Evolutionary conservation across 2,797 vertebrate genomes (phyloP).

Genomic region (Pipistrellus pygmaeus): DNA sequence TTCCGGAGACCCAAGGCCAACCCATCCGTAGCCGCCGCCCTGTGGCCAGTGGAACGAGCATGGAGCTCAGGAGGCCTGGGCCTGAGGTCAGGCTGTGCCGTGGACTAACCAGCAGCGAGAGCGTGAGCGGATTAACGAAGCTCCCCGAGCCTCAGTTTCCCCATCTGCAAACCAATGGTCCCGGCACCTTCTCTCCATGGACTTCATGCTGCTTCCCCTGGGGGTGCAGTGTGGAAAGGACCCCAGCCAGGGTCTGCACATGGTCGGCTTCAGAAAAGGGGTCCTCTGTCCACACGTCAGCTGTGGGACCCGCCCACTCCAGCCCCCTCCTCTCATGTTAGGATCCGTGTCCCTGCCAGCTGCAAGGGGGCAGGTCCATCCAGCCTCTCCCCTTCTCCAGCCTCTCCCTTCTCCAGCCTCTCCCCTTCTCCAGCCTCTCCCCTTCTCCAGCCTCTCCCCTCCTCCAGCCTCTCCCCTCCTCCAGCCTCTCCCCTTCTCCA

Average conservation of each 20-base stretch:
- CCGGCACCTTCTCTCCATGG: not conserved
- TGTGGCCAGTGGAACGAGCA: rapidly evolving
- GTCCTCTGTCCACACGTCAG: not conserved
- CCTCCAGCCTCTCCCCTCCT: too few species aligned
- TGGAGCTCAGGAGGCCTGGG: rapidly evolving
- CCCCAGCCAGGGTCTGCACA: not conserved
- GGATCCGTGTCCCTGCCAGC: not conserved
- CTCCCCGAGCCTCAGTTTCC: not conserved
- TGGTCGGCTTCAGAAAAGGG: not conserved
- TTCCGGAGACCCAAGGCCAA: too few species aligned
- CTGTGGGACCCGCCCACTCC: not conserved
- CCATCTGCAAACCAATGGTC: not conserved
- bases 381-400: too few species aligned
- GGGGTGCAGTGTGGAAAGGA: not conserved
- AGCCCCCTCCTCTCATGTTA: too few species aligned
- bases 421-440: too few species aligned
- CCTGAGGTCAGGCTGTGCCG: not conserved
- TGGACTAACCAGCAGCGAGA: rapidly evolving
- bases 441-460: too few species aligned
- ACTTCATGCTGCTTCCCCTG: rapidly evolving
- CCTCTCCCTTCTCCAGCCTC: too few species aligned
- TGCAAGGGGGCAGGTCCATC: not conserved
- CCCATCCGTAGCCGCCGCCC: rapidly evolving
- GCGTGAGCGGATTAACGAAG: not conserved
- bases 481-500: too few species aligned